Conservation (phyloP, 2,113 vertebrate genomes). For the Anguilla rostrata region DNA sequence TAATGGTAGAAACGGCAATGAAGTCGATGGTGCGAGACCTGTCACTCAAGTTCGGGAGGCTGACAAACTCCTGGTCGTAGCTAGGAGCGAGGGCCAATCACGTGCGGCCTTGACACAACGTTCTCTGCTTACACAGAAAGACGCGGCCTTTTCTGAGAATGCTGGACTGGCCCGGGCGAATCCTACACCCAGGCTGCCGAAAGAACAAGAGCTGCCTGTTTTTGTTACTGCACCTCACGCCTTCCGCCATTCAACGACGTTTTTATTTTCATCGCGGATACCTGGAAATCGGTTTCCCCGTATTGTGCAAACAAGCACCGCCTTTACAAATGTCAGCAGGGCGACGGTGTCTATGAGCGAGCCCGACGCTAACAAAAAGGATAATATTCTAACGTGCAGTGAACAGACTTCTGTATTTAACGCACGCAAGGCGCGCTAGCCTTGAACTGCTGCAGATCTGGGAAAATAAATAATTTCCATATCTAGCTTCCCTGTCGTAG, state of each 20-base stretch:
- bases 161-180: constrained; percentile 18
- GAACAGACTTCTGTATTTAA: background rate
- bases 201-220: constrained; percentile 32
- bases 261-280: constrained; percentile 25
- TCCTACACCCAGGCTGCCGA: constrained; percentile 51
- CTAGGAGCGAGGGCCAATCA: background rate
- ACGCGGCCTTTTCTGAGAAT: background rate
- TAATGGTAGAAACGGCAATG: background rate
- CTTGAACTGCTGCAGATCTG: too few species aligned
- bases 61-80: background rate
- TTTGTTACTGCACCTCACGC: constrained; percentile 17
- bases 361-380: background rate
- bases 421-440: background rate
- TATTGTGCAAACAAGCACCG: background rate
- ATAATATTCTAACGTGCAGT: background rate
- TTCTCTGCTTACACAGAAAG: constrained; percentile 2
- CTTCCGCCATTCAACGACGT: constrained; percentile 30
- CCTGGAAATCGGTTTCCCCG: constrained; percentile 3
- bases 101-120: constrained; percentile 7
- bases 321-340: background rate
- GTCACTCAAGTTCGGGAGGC: background rate
- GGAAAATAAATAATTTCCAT: constrained; percentile 36
- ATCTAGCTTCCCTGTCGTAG: constrained; percentile 65
- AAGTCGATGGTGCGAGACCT: background rate
- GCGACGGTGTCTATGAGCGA: background rate